Conservation (phyloP, 2,888 invertebrate genomes). For the Morpho deidamia region DNA sequence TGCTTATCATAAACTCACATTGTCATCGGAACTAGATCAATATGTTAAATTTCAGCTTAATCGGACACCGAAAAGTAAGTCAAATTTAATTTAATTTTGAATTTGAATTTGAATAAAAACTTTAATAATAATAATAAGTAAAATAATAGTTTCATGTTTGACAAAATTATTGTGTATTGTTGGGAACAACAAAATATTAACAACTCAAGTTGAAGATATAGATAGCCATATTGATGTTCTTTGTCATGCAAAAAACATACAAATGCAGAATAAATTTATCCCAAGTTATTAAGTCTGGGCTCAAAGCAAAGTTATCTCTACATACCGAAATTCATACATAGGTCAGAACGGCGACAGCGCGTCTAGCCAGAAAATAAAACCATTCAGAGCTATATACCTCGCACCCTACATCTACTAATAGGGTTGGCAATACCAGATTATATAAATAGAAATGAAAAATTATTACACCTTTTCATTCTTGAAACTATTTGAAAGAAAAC, state of each 20-base stretch:
- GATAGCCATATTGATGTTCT: too few species aligned
- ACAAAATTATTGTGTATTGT: too few species aligned
- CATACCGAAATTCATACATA: conserved; percentile 25
- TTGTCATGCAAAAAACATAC: neutral
- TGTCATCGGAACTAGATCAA: too few species aligned
- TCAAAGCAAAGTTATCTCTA: neutral
- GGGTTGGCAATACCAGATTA: neutral
- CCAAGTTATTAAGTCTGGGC: neutral
- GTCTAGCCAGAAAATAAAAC: conserved; percentile 29
- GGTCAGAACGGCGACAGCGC: conserved; percentile 28
- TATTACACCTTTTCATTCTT: too few species aligned
- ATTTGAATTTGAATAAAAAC: too few species aligned
- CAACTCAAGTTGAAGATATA: neutral
- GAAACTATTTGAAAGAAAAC: neutral
- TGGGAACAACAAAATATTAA: too few species aligned
- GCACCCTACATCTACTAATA: conserved; percentile 9
- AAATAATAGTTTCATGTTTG: too few species aligned
- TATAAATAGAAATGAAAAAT: neutral
- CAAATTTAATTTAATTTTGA: too few species aligned
- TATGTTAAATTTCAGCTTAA: too few species aligned
- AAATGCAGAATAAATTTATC: neutral
- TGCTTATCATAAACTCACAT: too few species aligned
- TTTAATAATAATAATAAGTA: too few species aligned
- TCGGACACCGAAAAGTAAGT: too few species aligned
- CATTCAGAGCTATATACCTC: conserved; percentile 4